Evolutionary conservation across 2,113 vertebrate genomes (phyloP), one percentile per base, ranked within the genome.

Genomic region (Mormyrus lacerda): DNA sequence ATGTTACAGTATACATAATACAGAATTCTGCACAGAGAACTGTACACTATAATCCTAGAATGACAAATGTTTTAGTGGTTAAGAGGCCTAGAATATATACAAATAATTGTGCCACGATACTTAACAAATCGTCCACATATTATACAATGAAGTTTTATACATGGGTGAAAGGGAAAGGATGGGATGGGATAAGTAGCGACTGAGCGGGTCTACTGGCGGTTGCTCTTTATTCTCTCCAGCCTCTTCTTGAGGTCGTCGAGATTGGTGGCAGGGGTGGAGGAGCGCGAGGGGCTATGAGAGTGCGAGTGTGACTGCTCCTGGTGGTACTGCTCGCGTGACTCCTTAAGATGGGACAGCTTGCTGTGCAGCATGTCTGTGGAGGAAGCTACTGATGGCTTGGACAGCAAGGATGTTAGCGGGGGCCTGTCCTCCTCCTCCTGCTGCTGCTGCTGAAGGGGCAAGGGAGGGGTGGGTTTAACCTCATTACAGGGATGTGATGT

Each of bases 241-340:
- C 98, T 97, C 92, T 99, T 99, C 97, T 99, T 99, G 95, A 99
- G 97, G 97, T 99, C 98, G 87, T 99, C 98, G n/a, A 99, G 97
- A 94, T 99, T 99, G 90, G 97, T 93, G 21, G 97, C 96, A 11
- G 97, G 95, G 0, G 97, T 97, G 91, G 96, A 94, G 1, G 97
- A 95, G 65, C 97, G 96, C 73, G 93, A 91, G 93, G 95, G 94
- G 92, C 93, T 96, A 93, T 91, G 95, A 0, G 97, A 95, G 93
- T 96, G 95, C 0, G 97, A 95, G 93, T 96, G 96, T 79, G 96
- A 96, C 94, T 97, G 98, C 89, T 99, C 98, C 89, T 98, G 97
- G 89, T 98, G 98, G 94, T 97, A 97, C 91, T 97, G 96, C 95
- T 99, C 98, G 3, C 98, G 94, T 0, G 98, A 98, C 94, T 99